Base-by-base conservation (phyloP, 2,888 invertebrate genomes). In the Meiosimyza platycephala region DNA sequence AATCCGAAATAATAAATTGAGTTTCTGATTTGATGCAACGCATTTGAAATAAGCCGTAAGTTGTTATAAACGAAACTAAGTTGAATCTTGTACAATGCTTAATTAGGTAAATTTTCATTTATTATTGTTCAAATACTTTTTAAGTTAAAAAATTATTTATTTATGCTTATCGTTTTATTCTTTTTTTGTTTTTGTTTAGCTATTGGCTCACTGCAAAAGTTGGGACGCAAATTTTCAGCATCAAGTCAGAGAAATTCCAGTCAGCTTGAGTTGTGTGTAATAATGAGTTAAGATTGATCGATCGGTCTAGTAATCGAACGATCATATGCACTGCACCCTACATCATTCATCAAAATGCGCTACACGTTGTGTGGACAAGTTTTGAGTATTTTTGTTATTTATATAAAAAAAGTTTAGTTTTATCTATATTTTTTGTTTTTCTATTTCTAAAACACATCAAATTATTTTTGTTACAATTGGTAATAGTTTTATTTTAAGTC, bases 131-230 rank as follows among this genome's bases (percentile, higher is more conserved):
- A 15, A 48, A 62, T 74, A 66, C 72, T 78, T 70, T 74, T 28
- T 68, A 69, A 66, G 72, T 13, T 67, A 62, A 51, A 65, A 62
- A 40, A 40, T 67, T 71, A 69, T 72, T 62, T 74, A 67, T 76
- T 76, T 76, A 73, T 73, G 62, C 55, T 60, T 65, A 63, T 55
- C 72, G 64, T 54, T 74, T 71, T n/a, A n/a, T 72, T 18, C 66
- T 74, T 77, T 60, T 69, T 72, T 74, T 71, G 18, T 64, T 65
- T 74, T 73, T 71, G 64, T 70, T 73, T 89, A 91, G 90, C 90
- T 84, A 89, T 90, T 85, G 88, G 90, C 85, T 86, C 88, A 85
- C 89, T 90, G 82, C 90, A 90, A 88, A 87, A 85, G 85, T 80
- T 88, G 82, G 84, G 82, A 81, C 85, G 87, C 82, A 83, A 85